Evolutionary conservation across 2,113 vertebrate genomes (phyloP).

Genomic region (Salminus brasiliensis): DNA sequence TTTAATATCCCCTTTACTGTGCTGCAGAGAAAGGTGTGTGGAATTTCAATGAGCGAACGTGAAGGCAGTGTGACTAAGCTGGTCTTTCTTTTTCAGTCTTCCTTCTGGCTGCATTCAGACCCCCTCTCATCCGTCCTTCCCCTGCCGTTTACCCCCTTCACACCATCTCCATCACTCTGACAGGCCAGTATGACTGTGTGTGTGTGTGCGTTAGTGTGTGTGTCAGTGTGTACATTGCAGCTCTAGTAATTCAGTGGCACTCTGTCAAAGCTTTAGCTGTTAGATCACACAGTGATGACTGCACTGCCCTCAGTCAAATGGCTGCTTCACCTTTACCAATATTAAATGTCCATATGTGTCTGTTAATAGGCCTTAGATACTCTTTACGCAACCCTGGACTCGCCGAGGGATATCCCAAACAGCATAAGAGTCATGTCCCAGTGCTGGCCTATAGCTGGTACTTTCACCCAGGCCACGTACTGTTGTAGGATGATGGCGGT

Average conservation of each 20-base stretch:
- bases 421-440: no score
- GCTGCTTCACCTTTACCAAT: background rate
- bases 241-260: background rate
- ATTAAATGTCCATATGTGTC: background rate
- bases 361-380: background rate
- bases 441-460: no score
- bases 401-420: no score
- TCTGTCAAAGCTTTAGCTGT: background rate
- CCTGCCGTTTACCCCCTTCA: constrained; percentile 22
- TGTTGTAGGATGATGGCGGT: no score
- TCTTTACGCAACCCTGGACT: no score
- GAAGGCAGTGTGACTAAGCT: constrained; percentile 14
- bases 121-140: background rate
- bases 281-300: background rate
- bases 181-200: background rate
- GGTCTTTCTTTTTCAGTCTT: constrained; percentile 16
- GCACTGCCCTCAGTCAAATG: background rate
- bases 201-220: background rate
- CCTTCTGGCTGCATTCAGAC: constrained; percentile 5
- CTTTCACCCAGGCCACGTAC: no score
- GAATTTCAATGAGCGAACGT: constrained; percentile 32
- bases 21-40: constrained; percentile 21
- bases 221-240: background rate
- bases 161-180: constrained; percentile 22
- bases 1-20: constrained; percentile 8